Conservation (phyloP, 1,140 invertebrate genomes). For the Sitophilus oryzae region DNA sequence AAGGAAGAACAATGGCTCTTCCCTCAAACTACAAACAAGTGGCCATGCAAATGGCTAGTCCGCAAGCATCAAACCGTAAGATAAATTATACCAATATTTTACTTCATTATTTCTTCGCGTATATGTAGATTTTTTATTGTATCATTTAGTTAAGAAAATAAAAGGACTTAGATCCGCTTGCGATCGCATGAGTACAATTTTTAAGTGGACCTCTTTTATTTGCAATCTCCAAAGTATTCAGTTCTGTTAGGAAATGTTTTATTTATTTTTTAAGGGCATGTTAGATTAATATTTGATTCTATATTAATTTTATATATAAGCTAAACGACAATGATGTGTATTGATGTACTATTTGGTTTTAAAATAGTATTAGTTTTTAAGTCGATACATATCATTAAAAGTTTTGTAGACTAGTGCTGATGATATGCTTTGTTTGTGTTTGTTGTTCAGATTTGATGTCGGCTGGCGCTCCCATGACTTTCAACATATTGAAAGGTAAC, state of each 20-base stretch:
- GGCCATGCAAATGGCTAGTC: constrained; percentile 58
- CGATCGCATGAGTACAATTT: constrained; percentile 30
- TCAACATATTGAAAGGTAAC: constrained; percentile 74
- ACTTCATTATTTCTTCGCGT: constrained; percentile 16
- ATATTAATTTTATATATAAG: constrained; percentile 13
- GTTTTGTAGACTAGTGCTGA: constrained; percentile 44
- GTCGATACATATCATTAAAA: constrained; percentile 18
- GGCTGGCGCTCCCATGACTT: constrained; percentile 64
- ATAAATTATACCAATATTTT: constrained; percentile 11
- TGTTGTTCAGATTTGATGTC: constrained; percentile 69
- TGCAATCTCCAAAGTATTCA: constrained; percentile 11
- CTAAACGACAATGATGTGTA: constrained; percentile 3
- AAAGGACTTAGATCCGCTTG: constrained; percentile 27
- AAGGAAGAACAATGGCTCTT: constrained; percentile 53
- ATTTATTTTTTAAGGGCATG: constrained; percentile 25
- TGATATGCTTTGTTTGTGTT: constrained; percentile 54
- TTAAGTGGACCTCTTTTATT: constrained; percentile 2
- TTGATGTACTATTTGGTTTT: neutral
- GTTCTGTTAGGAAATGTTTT: constrained; percentile 10
- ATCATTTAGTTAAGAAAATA: constrained; percentile 21
- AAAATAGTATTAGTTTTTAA: neutral
- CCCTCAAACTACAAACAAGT: constrained; percentile 70
- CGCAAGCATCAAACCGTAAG: constrained; percentile 46
- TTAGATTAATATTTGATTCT: constrained; percentile 2
- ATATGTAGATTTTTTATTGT: constrained; percentile 20